A percentile compares a stretch with the other conserved stretches of the same genome.
Conservation (phyloP, 2,797 vertebrate species). For the Acomys russatus region DNA sequence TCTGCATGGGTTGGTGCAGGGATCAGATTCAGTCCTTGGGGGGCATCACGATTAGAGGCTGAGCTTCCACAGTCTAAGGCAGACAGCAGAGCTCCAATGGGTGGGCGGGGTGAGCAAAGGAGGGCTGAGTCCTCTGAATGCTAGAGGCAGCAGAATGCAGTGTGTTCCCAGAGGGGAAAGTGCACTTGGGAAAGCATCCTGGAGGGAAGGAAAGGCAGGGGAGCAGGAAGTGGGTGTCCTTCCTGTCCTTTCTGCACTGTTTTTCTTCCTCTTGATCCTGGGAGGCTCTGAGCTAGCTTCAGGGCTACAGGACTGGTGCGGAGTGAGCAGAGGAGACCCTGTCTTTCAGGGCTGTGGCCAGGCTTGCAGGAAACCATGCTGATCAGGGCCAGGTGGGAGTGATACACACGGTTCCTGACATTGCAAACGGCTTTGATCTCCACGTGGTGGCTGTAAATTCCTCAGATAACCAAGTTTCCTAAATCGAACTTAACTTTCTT, state of each 20-base stretch:
- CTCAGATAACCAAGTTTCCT: neutral
- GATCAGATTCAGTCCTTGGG: neutral
- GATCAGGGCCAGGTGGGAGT: neutral
- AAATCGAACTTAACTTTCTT: neutral
- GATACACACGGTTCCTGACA: rapidly evolving
- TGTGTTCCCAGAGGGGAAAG: neutral
- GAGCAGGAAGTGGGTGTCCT: neutral
- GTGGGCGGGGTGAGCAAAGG: neutral
- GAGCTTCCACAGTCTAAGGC: neutral
- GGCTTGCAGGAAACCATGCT: neutral
- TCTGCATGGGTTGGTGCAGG: neutral
- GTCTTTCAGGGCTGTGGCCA: neutral
- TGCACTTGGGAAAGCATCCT: rapidly evolving
- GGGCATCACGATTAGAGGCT: neutral
- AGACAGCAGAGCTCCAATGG: neutral
- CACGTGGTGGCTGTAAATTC: neutral
- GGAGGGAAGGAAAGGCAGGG: neutral
- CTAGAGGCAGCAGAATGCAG: too few relatives aligned
- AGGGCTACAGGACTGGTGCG: too few relatives aligned
- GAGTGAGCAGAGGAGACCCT: rapidly evolving
- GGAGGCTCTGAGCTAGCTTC: neutral
- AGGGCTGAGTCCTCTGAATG: too few relatives aligned
- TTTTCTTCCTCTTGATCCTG: neutral
- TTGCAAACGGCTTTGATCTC: neutral
- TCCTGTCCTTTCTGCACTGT: neutral